A percentile compares a stretch with the other conserved stretches of the same genome.
Conservation (phyloP, 2,113 vertebrate genomes). For the Malaclemys terrapin region DNA sequence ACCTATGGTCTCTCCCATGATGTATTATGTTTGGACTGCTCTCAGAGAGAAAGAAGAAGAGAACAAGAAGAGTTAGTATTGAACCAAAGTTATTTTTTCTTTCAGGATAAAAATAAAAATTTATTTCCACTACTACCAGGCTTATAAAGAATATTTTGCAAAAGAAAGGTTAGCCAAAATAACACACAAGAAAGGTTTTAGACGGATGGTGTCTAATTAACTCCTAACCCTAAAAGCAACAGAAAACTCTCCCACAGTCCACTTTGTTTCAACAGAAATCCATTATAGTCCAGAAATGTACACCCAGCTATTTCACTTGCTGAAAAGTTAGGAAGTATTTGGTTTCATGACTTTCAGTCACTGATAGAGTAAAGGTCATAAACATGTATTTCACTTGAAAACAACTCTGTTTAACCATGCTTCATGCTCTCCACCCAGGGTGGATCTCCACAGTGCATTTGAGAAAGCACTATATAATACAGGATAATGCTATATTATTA, state of each 20-base stretch:
- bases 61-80: conserved; percentile 9
- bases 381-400: conserved; percentile 26
- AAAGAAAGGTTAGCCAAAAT: conserved; percentile 58
- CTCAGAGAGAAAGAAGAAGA: neutral
- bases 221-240: conserved; percentile 32
- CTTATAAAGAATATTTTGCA: conserved; percentile 50
- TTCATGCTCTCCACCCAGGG: conserved; percentile 60
- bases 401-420: neutral
- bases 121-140: neutral
- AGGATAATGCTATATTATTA: conserved; percentile 73
- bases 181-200: conserved; percentile 39
- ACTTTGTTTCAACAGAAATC: conserved; percentile 6
- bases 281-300: conserved; percentile 7
- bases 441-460: conserved; percentile 47
- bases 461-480: conserved; percentile 46
- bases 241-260: neutral
- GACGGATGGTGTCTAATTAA: conserved; percentile 48
- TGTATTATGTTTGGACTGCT: conserved; percentile 35
- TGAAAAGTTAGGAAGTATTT: neutral
- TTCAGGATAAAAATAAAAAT: conserved; percentile 51
- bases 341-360: neutral
- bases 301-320: neutral
- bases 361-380: conserved; percentile 32
- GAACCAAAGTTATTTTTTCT: conserved; percentile 47
- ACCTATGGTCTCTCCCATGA: neutral